Conservation (phyloP, 2,113 vertebrate genomes). For the Pterocles burchelli region DNA sequence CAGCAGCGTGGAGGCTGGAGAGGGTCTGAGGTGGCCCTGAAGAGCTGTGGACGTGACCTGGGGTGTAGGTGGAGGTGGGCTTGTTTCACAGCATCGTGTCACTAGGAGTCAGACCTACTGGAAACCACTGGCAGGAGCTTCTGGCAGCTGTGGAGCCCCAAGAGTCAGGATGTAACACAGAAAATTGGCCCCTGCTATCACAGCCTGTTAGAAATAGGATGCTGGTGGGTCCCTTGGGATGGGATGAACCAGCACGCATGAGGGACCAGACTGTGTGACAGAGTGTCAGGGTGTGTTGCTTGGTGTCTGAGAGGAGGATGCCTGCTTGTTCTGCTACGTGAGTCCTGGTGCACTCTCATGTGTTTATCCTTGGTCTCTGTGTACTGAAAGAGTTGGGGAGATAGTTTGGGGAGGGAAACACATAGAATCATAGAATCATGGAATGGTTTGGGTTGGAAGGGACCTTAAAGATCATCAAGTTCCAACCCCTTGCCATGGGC, state of each 20-base stretch:
- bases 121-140: not conserved
- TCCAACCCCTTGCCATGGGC: no score
- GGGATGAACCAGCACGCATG: not conserved
- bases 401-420: not conserved
- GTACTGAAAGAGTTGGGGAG: not conserved
- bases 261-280: not conserved
- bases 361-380: not conserved
- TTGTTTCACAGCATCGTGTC: not conserved
- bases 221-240: not conserved
- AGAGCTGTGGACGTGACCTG: not conserved
- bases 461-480: no score
- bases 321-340: not conserved
- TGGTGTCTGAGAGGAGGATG: not conserved
- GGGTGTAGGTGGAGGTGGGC: not conserved
- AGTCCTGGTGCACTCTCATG: not conserved
- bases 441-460: no score
- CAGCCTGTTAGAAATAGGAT: not conserved
- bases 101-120: not conserved
- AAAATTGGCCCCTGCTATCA: not conserved
- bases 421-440: no score
- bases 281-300: not conserved
- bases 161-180: not conserved
- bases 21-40: not conserved
- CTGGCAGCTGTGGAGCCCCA: not conserved
- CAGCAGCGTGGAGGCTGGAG: not conserved